Evolutionary conservation across 2,888 invertebrate species (phyloP).

Genomic region (Odontocolon sp.): DNA sequence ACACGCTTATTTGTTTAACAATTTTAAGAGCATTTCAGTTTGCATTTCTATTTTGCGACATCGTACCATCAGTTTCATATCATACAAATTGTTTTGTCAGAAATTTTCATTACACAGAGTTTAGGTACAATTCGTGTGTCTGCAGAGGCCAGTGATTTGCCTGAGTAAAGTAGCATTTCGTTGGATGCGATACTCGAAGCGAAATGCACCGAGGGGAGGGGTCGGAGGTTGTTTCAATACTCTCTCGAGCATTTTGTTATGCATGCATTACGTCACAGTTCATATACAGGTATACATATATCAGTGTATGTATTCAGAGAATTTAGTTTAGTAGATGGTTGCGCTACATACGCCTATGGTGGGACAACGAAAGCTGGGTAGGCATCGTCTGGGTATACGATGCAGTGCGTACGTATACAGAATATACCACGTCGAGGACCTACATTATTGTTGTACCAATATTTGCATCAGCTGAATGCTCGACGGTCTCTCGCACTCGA

Average conservation of each 20-base stretch:
- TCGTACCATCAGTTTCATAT: not conserved
- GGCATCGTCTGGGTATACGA: not conserved
- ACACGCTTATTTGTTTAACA: not conserved
- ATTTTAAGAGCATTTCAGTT: not conserved
- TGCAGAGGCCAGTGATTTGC: constrained; percentile 1
- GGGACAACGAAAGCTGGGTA: too few relatives aligned
- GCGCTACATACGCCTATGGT: constrained; percentile 3
- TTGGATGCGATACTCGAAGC: constrained; percentile 3
- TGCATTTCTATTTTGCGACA: not conserved
- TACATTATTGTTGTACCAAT: constrained; percentile 48
- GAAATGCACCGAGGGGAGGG: too few relatives aligned
- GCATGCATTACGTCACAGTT: constrained; percentile 37
- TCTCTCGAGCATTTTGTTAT: constrained; percentile 26
- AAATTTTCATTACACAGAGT: too few relatives aligned
- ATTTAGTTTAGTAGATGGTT: constrained; percentile 12
- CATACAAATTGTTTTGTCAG: too few relatives aligned
- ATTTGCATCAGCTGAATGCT: constrained; percentile 42
- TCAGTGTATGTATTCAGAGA: too few relatives aligned
- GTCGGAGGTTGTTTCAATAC: constrained; percentile 8
- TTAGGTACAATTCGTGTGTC: not conserved
- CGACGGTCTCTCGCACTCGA: not conserved
- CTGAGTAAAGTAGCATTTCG: too few relatives aligned
- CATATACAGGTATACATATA: constrained; percentile 2
- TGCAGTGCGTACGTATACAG: not conserved
- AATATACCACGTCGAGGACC: constrained; percentile 3